phyloP scores from a whole-genome alignment of 2,888 invertebrate genomes.

The Eupithecia dodoneata region DNA sequence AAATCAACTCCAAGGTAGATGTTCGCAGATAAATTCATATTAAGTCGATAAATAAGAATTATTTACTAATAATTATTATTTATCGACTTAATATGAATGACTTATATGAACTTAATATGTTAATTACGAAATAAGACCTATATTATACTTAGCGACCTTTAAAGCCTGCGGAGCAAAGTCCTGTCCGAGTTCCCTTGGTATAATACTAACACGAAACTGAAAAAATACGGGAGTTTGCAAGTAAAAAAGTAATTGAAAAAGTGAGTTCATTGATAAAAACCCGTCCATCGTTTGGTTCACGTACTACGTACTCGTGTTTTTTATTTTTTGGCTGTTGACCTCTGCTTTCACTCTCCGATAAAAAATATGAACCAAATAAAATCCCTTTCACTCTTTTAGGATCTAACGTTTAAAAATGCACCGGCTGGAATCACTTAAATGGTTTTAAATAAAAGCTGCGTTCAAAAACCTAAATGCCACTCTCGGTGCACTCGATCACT shows the following conservation, averaged over 20 bases:
- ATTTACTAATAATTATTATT: too few relatives aligned
- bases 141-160: background rate
- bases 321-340: slow-evolving; percentile 40
- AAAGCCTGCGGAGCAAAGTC: background rate
- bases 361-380: slow-evolving; percentile 50
- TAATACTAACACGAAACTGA: background rate
- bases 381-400: slow-evolving; percentile 45
- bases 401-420: slow-evolving; percentile 55
- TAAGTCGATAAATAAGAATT: too few relatives aligned
- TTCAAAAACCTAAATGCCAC: slow-evolving; percentile 44
- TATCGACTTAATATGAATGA: too few relatives aligned
- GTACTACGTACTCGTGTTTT: slow-evolving; percentile 34
- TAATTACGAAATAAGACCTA: background rate
- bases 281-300: slow-evolving; percentile 38
- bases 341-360: slow-evolving; percentile 53
- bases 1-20: background rate
- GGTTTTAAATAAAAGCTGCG: slow-evolving; percentile 23
- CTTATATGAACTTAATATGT: too few relatives aligned
- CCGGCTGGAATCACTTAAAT: slow-evolving; percentile 31
- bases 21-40: background rate
- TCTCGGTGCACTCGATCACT: slow-evolving; percentile 35
- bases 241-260: slow-evolving; percentile 13
- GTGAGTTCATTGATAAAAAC: slow-evolving; percentile 43
- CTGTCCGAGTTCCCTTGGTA: background rate
- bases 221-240: background rate